A percentile compares a stretch with the other conserved stretches of the same genome.
These are phyloP conservation scores for Tenualosa thibaudeaui DNA, from an alignment of 2,797 vertebrate genomes.

Conservation along the genomic window DNA sequence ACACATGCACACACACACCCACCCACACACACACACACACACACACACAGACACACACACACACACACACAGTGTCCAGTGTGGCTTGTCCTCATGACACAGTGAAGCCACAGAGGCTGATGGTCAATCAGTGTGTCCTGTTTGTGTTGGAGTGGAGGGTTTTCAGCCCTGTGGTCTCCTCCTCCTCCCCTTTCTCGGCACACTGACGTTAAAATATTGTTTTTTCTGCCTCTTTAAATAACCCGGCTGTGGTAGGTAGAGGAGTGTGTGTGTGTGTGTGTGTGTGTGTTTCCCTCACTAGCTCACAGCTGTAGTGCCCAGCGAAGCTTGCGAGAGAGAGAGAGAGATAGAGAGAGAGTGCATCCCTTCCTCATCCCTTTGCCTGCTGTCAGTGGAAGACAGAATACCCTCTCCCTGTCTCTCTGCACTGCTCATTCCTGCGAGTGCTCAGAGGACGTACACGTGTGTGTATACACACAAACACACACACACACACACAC, in stretches of 20 bases:
- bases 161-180: conserved; percentile 57
- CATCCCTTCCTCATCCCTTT: neutral
- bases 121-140: conserved; percentile 14
- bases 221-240: conserved; percentile 67
- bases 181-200: conserved; percentile 55
- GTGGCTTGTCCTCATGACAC: conserved; percentile 28
- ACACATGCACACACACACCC: neutral
- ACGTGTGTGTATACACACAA: neutral
- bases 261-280: conserved; percentile 48
- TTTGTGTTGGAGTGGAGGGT: conserved; percentile 38
- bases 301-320: conserved; percentile 53
- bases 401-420: neutral
- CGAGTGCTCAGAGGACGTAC: neutral
- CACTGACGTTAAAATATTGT: conserved; percentile 69
- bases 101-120: neutral
- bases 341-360: conserved; percentile 23
- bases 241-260: conserved; percentile 66
- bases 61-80: conserved; percentile 6
- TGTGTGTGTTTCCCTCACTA: conserved; percentile 57
- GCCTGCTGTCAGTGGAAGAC: conserved; percentile 7
- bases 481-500: conserved; percentile 16
- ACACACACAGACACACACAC: neutral
- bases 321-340: conserved; percentile 18
- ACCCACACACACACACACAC: conserved; percentile 4
- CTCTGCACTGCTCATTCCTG: neutral